Conservation (phyloP, 1,140 invertebrate species). For the Matsumurasca onukii region DNA sequence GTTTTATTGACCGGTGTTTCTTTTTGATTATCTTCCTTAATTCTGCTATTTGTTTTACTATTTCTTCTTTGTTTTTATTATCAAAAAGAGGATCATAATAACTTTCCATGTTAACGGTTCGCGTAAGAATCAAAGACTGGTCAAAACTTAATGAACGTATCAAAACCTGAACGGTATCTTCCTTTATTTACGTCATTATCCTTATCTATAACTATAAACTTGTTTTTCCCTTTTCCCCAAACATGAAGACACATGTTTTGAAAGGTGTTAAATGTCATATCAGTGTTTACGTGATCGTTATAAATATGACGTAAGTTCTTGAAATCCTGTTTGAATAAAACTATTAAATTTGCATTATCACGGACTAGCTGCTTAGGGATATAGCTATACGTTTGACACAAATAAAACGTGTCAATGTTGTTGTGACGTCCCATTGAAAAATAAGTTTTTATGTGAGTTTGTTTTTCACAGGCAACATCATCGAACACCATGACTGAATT, state of each 20-base stretch:
- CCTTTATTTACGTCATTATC: too few relatives aligned
- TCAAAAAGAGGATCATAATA: slow-evolving; percentile 11
- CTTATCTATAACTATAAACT: slow-evolving; percentile 47
- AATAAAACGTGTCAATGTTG: slow-evolving; percentile 49
- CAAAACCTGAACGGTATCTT: slow-evolving; percentile 17
- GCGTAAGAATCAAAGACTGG: slow-evolving; percentile 16
- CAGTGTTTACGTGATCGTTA: slow-evolving; percentile 45
- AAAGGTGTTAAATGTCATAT: slow-evolving; percentile 24
- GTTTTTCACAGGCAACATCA: slow-evolving; percentile 43
- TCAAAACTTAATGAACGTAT: slow-evolving; percentile 18
- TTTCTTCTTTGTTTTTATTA: slow-evolving; percentile 11
- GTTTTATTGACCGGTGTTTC: slow-evolving; percentile 31
- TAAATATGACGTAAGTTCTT: slow-evolving; percentile 48
- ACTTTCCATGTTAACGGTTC: neutral
- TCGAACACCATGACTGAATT: too few relatives aligned
- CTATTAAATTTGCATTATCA: slow-evolving; percentile 48
- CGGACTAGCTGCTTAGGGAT: slow-evolving; percentile 48
- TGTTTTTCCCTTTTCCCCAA: slow-evolving; percentile 45
- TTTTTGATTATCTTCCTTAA: slow-evolving; percentile 23
- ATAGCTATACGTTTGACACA: slow-evolving; percentile 47
- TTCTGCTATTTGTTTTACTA: slow-evolving; percentile 3
- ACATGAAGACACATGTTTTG: slow-evolving; percentile 19
- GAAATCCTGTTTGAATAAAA: slow-evolving; percentile 48
- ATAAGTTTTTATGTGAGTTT: slow-evolving; percentile 38
- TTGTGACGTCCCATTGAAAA: too few relatives aligned